These are phyloP conservation scores for Drosophila pruinosa DNA, from an alignment of 1,140 invertebrate species.

Conservation along the genomic window DNA sequence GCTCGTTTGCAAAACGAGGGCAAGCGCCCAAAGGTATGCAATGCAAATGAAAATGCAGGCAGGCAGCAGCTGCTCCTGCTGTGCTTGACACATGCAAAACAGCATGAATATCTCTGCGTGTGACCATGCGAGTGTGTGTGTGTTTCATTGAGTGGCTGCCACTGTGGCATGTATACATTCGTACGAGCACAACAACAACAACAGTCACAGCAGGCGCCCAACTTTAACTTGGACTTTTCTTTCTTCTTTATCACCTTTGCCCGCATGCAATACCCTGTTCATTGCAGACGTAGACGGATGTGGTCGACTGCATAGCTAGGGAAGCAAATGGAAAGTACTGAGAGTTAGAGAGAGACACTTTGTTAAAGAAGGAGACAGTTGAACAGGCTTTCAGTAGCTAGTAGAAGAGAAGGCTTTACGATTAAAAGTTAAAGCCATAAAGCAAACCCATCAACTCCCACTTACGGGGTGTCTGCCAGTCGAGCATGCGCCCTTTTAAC, in stretches of 20 bases:
- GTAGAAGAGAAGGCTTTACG: no score
- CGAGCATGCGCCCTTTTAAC: background rate
- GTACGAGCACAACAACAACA: background rate
- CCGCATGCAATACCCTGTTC: conserved; percentile 4
- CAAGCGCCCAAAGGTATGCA: conserved; percentile 74
- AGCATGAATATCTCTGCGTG: conserved; percentile 30
- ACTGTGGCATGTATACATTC: background rate
- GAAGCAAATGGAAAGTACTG: no score
- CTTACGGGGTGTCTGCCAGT: background rate
- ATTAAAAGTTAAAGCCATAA: no score
- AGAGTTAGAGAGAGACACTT: no score
- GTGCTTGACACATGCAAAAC: conserved; percentile 70
- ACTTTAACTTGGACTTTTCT: conserved; percentile 21
- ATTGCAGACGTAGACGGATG: no score
- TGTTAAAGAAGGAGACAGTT: no score
- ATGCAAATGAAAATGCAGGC: conserved; percentile 60
- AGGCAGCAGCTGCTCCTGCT: conserved; percentile 31
- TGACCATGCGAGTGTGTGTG: conserved; percentile 1
- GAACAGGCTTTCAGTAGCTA: no score
- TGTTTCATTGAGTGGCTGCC: conserved; percentile 33
- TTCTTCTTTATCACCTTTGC: conserved; percentile 2
- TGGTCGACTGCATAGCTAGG: background rate
- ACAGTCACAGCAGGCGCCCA: conserved; percentile 14
- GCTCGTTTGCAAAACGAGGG: conserved; percentile 63
- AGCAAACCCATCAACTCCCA: background rate